Conservation (phyloP, 2,888 invertebrate species). For the Diarsia dahlii region DNA sequence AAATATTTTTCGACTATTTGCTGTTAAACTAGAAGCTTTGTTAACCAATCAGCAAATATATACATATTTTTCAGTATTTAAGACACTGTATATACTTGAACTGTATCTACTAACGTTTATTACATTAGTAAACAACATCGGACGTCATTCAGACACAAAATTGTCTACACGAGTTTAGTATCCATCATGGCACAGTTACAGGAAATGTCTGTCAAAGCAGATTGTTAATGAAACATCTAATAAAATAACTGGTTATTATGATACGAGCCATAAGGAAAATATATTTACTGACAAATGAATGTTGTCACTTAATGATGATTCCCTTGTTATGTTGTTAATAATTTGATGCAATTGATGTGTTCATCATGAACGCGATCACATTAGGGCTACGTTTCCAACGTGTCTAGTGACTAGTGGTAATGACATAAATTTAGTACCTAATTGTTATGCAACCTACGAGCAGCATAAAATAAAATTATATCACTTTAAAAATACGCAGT, state of each 20-base stretch:
- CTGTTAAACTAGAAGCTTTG: too few species aligned
- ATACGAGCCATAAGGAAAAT: background rate
- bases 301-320: background rate
- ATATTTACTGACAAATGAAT: background rate
- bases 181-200: constrained; percentile 2
- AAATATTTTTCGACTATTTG: too few species aligned
- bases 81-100: too few species aligned
- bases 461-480: background rate
- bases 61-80: too few species aligned
- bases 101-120: too few species aligned
- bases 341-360: background rate
- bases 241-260: background rate
- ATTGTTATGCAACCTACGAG: background rate
- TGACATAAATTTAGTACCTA: background rate
- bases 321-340: background rate
- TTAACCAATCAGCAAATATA: too few species aligned
- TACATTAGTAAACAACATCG: background rate
- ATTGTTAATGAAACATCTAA: background rate
- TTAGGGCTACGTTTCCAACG: background rate
- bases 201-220: constrained; percentile 9
- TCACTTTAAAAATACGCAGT: background rate
- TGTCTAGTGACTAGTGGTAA: background rate
- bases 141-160: background rate
- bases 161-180: background rate
- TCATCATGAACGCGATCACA: background rate